These are phyloP conservation scores for Parauchenoglanis ngamensis DNA, from an alignment of 2,797 vertebrate genomes.

Conservation along the genomic window DNA sequence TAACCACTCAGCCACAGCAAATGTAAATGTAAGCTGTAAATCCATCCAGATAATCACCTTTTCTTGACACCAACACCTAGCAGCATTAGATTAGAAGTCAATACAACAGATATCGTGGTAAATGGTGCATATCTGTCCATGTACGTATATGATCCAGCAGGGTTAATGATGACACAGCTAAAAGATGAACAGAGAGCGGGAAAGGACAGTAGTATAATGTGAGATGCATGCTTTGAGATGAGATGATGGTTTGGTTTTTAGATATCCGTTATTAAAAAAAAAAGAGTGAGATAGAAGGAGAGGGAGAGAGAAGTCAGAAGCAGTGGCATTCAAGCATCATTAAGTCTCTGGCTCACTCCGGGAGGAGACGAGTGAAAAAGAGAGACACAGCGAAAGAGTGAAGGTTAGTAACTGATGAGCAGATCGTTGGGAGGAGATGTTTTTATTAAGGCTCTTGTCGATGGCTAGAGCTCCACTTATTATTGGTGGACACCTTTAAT, in stretches of 20 bases:
- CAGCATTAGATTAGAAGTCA: slow-evolving; percentile 15
- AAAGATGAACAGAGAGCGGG: slow-evolving; percentile 33
- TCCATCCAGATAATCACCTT: slow-evolving; percentile 21
- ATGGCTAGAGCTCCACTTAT: slow-evolving; percentile 77
- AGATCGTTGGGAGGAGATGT: slow-evolving; percentile 75
- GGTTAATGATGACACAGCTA: slow-evolving; percentile 34
- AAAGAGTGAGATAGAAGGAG: slow-evolving; percentile 48
- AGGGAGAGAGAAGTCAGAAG: slow-evolving; percentile 68
- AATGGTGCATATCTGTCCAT: slow-evolving; percentile 21
- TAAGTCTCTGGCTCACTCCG: slow-evolving; percentile 74
- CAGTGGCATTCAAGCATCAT: slow-evolving; percentile 82
- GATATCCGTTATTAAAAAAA: slow-evolving; percentile 73
- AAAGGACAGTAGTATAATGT: slow-evolving; percentile 61
- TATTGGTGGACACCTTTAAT: slow-evolving; percentile 83
- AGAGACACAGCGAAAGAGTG: slow-evolving; percentile 51
- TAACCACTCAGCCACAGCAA: background rate
- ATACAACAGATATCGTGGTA: slow-evolving; percentile 1
- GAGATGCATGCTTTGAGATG: slow-evolving; percentile 66
- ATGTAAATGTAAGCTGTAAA: slow-evolving; percentile 4
- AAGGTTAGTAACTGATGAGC: slow-evolving; percentile 61
- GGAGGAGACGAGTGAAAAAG: slow-evolving; percentile 57
- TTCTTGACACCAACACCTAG: slow-evolving; percentile 16
- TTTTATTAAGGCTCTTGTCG: slow-evolving; percentile 84
- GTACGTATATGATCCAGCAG: background rate
- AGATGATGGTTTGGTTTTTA: slow-evolving; percentile 68